Conservation (phyloP, 2,888 invertebrate genomes). For the Drosophila leonis region DNA sequence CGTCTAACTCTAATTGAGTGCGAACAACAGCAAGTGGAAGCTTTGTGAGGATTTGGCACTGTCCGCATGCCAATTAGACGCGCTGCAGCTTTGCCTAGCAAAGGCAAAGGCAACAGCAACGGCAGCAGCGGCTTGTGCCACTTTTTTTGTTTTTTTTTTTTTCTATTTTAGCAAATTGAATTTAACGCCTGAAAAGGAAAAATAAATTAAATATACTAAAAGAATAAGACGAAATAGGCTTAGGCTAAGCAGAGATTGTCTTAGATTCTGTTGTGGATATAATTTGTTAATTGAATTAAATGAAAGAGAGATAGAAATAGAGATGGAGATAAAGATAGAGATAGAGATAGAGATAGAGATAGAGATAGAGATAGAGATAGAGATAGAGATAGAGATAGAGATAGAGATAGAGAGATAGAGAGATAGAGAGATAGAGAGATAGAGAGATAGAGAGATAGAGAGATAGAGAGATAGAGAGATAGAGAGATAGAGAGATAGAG, state of each 20-base stretch:
- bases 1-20: conserved; percentile 15
- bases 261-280: conserved; percentile 28
- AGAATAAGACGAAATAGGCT: conserved; percentile 40
- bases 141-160: conserved; percentile 11
- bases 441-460: neutral
- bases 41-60: conserved; percentile 31
- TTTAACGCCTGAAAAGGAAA: conserved; percentile 31
- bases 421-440: neutral
- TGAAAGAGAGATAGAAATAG: neutral
- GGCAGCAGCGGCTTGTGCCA: conserved; percentile 15
- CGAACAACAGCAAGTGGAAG: neutral
- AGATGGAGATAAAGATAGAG: neutral
- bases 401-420: neutral
- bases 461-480: neutral
- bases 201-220: conserved; percentile 14
- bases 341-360: neutral
- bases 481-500: neutral
- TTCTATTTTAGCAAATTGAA: conserved; percentile 41
- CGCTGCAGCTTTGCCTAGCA: conserved; percentile 33
- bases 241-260: conserved; percentile 46
- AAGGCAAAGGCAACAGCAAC: neutral
- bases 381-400: neutral
- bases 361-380: neutral
- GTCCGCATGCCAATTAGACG: conserved; percentile 41
- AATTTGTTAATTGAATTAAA: conserved; percentile 16